Base-by-base conservation (phyloP, 2,113 vertebrate species). In the Leptocoma aspasia region DNA sequence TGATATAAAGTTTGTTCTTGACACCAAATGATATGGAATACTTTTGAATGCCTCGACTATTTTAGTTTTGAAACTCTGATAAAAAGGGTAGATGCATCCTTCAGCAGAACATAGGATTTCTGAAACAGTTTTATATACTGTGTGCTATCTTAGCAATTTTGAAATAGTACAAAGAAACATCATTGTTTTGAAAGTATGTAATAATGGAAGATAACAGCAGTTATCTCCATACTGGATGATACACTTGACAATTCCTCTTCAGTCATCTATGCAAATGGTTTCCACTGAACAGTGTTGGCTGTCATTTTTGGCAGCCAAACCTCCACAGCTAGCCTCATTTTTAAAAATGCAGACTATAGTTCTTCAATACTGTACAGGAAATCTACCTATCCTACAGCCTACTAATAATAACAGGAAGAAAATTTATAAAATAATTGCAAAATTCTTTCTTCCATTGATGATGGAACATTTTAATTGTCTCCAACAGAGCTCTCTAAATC, bases 41-140 rank as follows among this genome's bases (percentile, higher is more conserved):
- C 33, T 63, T 93, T 65, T n/a, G 16, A 56, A 82, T 56, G 18
- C 4, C 9, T 45, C 0, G 0, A 33, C 11, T 39, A 53, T 65
- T 89, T 85, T 27, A 52, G 39, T 41, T 80, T 64, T 68, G 47
- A 87, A 94, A 83, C 7, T 45, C 23, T 70, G 30, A 78, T 70
- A 18, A 61, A 47, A 91, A 70, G 10, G 7, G 5, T 35, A 31
- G 52, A 68, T n/a, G 11, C 8, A 44, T 31, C 11, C 18, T 33
- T 54, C 17, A 35, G 59, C 31, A 83, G 59, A 95, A 85, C 13
- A 60, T 16, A 13, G 7, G 33, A 83, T 59, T 90, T 77, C 35
- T 91, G 60, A 71, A 80, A 45, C 16, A 39, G 42, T 72, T 76
- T 73, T 52, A 49, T 59, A 16, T 44, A 15, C 4, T 23, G 11